phyloP scores from a whole-genome alignment of 2,888 invertebrate genomes.

The Clitarchus hookeri region DNA sequence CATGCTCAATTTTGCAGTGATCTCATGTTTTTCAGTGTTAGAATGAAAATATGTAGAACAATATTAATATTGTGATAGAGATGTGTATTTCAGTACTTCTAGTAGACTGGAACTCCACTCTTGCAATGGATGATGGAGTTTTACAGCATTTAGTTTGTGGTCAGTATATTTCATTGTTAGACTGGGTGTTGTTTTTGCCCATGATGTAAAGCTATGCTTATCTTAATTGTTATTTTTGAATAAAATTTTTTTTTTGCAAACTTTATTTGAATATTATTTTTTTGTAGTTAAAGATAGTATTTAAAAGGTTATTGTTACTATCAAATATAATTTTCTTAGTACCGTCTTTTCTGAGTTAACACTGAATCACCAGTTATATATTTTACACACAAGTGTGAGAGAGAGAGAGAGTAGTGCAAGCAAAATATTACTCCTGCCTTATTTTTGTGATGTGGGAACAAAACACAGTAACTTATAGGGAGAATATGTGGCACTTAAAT shows the following conservation, averaged over 20 bases:
- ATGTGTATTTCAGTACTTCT: neutral
- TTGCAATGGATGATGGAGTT: neutral
- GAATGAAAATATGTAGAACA: neutral
- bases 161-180: neutral
- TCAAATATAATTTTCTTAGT: too few species aligned
- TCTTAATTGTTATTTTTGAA: slow-evolving; percentile 3
- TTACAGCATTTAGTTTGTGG: slow-evolving; percentile 2
- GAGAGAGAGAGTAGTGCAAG: too few species aligned
- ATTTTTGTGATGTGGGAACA: too few species aligned
- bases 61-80: neutral
- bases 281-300: too few species aligned
- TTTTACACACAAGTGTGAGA: too few species aligned
- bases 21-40: neutral
- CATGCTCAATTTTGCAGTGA: neutral
- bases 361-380: too few species aligned
- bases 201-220: neutral
- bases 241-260: neutral
- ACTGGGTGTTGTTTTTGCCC: neutral
- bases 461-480: too few species aligned
- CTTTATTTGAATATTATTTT: neutral
- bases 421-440: too few species aligned
- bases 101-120: neutral
- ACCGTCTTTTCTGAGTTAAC: too few species aligned
- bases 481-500: too few species aligned
- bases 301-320: too few species aligned